Conservation (phyloP, 2,888 invertebrate genomes). For the Congeria kusceri region DNA sequence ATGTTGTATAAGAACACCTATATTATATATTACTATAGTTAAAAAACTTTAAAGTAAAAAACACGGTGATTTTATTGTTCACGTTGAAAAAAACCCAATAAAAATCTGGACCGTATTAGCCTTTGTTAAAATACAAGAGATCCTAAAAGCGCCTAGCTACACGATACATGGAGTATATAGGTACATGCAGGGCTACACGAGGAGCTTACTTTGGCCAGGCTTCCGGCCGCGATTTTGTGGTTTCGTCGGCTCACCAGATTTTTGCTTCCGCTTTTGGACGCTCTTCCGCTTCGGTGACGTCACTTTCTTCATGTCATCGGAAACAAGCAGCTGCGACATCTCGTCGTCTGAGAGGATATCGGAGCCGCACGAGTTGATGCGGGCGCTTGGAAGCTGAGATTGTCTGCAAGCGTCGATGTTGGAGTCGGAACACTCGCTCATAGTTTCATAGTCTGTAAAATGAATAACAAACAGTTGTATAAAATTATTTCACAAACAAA, state of each 20-base stretch:
- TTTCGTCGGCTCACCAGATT: slow-evolving; percentile 52
- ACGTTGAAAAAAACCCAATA: no score
- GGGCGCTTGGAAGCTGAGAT: neutral
- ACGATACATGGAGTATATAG: neutral
- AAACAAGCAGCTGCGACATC: neutral
- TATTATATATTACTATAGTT: no score
- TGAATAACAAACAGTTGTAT: no score
- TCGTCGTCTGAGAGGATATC: slow-evolving; percentile 59
- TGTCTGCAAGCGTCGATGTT: slow-evolving; percentile 16
- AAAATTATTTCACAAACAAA: no score
- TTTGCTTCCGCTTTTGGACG: slow-evolving; percentile 16
- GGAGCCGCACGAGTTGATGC: slow-evolving; percentile 33
- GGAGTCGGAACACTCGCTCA: slow-evolving; percentile 28
- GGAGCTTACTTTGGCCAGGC: slow-evolving; percentile 65
- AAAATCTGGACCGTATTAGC: no score
- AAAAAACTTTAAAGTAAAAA: no score
- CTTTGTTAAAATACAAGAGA: no score
- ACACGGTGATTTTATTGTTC: no score
- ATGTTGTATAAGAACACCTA: no score
- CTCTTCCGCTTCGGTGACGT: slow-evolving; percentile 32
- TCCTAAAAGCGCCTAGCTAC: no score
- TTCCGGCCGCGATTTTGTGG: slow-evolving; percentile 67
- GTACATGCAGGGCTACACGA: slow-evolving; percentile 9
- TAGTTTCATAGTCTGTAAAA: slow-evolving; percentile 41
- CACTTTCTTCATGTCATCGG: slow-evolving; percentile 2